Evolutionary conservation across 2,113 vertebrate species (phyloP).

Genomic region (Tonatia bakeri): DNA sequence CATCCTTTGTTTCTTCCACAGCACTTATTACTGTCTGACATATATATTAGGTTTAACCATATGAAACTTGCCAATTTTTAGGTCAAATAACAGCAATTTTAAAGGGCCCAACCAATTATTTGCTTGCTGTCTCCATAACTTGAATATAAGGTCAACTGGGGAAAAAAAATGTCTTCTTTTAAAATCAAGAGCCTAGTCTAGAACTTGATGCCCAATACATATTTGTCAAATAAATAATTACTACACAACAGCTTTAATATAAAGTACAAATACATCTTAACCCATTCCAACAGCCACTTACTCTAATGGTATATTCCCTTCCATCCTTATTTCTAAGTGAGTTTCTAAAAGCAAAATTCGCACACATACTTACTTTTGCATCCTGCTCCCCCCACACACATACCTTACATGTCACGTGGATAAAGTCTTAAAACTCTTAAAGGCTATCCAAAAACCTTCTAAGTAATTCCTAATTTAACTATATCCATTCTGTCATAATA

Average conservation of each 20-base stretch:
- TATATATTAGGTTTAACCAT: background rate
- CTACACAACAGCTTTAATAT: background rate
- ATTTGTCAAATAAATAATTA: background rate
- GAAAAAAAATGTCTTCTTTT: background rate
- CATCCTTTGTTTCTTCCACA: background rate
- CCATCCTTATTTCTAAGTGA: background rate
- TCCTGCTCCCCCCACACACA: background rate
- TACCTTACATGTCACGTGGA: background rate
- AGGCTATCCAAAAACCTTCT: background rate
- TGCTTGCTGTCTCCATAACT: background rate
- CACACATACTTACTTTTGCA: background rate
- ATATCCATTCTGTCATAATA: background rate
- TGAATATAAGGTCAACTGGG: background rate
- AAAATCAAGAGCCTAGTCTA: background rate
- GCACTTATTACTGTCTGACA: background rate
- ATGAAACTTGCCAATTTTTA: background rate
- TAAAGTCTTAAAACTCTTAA: background rate
- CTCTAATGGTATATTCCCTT: background rate
- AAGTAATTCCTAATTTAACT: background rate
- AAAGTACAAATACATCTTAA: background rate
- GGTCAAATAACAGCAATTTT: background rate
- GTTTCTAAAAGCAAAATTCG: background rate
- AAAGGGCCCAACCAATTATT: background rate
- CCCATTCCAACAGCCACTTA: background rate
- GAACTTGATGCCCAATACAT: background rate